Percentiles rank a stretch among this genome's conserved stretches.
Evolutionary conservation across 2,113 vertebrate genomes (phyloP).

Genomic region (Orycteropus afer): DNA sequence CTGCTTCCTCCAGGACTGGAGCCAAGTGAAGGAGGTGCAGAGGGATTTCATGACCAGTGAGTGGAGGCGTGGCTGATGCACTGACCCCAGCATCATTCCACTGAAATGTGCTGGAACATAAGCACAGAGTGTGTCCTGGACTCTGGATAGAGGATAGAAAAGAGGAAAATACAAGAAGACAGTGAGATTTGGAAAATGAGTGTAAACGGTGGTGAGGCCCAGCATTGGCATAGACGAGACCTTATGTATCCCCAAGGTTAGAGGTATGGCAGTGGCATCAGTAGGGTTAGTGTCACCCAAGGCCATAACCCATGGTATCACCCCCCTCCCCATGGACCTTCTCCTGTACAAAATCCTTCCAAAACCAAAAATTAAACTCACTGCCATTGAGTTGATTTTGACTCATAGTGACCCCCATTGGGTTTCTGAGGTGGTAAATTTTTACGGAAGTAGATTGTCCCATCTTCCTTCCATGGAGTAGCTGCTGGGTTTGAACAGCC

Average conservation of each 20-base stretch:
- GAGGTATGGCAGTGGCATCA: background rate
- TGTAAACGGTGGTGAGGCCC: background rate
- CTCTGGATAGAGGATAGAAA: background rate
- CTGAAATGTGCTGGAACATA: background rate
- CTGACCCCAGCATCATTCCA: fast-evolving
- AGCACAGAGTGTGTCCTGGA: background rate
- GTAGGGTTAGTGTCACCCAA: too few species aligned
- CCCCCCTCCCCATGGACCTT: too few species aligned
- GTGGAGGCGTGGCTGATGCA: background rate
- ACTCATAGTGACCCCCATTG: too few species aligned
- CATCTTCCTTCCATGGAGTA: too few species aligned
- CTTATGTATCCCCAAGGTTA: background rate
- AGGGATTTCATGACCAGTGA: background rate
- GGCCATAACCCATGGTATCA: background rate
- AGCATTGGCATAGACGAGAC: background rate
- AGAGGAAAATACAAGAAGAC: background rate
- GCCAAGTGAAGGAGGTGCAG: background rate
- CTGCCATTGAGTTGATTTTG: too few species aligned
- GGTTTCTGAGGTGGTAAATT: too few species aligned
- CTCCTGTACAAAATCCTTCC: too few species aligned
- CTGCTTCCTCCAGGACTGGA: background rate
- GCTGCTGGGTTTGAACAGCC: too few species aligned
- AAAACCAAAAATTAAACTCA: too few species aligned
- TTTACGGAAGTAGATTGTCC: too few species aligned
- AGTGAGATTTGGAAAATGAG: background rate